Evolutionary conservation across 92 coral and sea anemone genomes (phyloP).

Genomic region (Parazoanthus darwini): DNA sequence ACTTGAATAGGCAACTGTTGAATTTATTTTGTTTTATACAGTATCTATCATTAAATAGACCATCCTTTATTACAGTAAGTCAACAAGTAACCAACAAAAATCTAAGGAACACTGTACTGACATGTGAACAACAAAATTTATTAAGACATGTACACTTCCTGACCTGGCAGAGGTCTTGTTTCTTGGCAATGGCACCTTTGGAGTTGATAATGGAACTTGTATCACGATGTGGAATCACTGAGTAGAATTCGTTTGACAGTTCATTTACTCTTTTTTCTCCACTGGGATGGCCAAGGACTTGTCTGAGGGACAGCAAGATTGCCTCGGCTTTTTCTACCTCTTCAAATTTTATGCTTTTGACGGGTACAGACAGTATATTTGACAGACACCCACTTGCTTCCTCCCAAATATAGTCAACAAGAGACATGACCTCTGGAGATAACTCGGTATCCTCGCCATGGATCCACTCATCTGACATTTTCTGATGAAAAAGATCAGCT

Average conservation of each 20-base stretch:
- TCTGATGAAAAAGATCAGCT: conserved; percentile 33
- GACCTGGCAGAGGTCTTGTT: conserved; percentile 96
- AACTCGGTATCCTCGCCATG: conserved; percentile 59
- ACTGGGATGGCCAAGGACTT: conserved; percentile 44
- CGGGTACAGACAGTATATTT: conserved; percentile 66
- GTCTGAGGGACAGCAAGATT: conserved; percentile 64
- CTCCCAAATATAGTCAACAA: conserved; percentile 85
- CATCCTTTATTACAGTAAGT: too few species aligned
- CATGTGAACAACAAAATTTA: too few species aligned
- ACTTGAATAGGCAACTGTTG: too few species aligned
- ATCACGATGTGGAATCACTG: conserved; percentile 71
- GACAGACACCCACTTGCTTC: conserved; percentile 86
- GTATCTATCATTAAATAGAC: too few species aligned
- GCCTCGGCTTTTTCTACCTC: conserved; percentile 94
- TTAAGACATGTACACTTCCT: background rate
- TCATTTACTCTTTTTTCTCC: conserved; percentile 35
- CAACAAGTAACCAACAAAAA: too few species aligned
- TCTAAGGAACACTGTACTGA: too few species aligned
- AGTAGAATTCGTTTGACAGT: conserved; percentile 81
- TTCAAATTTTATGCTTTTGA: conserved; percentile 72
- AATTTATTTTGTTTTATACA: too few species aligned
- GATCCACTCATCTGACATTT: conserved; percentile 47
- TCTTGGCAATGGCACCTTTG: conserved; percentile 76
- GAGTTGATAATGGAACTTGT: conserved; percentile 43
- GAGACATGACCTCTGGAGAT: conserved; percentile 64